phyloP scores from a whole-genome alignment of 2,888 invertebrate species.

The Caradrina kadenii region DNA sequence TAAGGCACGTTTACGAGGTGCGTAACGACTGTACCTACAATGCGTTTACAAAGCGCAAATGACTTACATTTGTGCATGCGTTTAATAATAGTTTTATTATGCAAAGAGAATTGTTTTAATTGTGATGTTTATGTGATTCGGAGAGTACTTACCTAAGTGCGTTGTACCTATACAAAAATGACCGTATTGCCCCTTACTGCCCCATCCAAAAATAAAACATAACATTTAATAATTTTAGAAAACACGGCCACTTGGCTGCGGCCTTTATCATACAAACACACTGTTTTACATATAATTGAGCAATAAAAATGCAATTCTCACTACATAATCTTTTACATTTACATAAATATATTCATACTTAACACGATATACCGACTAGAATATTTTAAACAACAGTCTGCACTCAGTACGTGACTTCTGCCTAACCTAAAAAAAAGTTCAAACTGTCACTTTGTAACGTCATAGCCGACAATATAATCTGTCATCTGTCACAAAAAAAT shows the following conservation, averaged over 20 bases:
- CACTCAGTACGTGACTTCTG: slow-evolving; percentile 43
- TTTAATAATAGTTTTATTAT: slow-evolving; percentile 16
- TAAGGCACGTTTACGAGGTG: slow-evolving; percentile 47
- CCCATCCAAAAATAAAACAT: no score
- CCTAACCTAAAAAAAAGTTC: slow-evolving; percentile 46
- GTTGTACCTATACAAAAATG: no score
- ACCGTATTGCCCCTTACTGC: no score
- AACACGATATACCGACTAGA: slow-evolving; percentile 33
- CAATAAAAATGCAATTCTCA: slow-evolving; percentile 50
- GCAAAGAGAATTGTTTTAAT: slow-evolving; percentile 1
- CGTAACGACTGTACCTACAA: slow-evolving; percentile 22
- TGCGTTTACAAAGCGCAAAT: slow-evolving; percentile 38
- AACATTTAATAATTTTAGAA: no score
- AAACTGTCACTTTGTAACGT: slow-evolving; percentile 45
- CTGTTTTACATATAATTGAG: slow-evolving; percentile 34
- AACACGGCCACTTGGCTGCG: no score
- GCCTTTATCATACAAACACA: slow-evolving; percentile 8
- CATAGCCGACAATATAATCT: slow-evolving; percentile 50
- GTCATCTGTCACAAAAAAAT: slow-evolving; percentile 54
- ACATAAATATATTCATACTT: slow-evolving; percentile 39
- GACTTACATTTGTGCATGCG: slow-evolving; percentile 30
- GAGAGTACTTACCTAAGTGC: no score
- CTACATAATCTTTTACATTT: slow-evolving; percentile 45
- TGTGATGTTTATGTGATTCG: background rate
- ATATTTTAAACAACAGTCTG: slow-evolving; percentile 37